Evolutionary conservation across 2,113 vertebrate genomes (phyloP).

Genomic region (Dascyllus trimaculatus): DNA sequence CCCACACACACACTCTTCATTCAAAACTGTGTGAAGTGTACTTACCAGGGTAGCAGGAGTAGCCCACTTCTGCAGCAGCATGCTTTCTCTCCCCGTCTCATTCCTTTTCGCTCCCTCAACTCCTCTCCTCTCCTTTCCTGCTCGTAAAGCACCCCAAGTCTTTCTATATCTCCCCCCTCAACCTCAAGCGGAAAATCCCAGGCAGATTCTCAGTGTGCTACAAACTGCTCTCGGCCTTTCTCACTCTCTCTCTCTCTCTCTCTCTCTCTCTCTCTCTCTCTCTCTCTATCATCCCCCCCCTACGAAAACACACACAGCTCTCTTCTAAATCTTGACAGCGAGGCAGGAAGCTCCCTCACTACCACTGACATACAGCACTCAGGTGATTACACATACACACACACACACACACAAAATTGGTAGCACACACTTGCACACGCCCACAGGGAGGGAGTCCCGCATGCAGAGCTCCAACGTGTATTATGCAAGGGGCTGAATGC

Average conservation of each 20-base stretch:
- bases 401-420: slow-evolving; percentile 47
- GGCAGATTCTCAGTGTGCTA: slow-evolving; percentile 59
- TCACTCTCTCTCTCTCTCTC: neutral
- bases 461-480: slow-evolving; percentile 79
- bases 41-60: slow-evolving; percentile 78
- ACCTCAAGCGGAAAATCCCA: slow-evolving; percentile 65
- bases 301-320: slow-evolving; percentile 34
- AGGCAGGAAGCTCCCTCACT: slow-evolving; percentile 77
- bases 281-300: neutral
- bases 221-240: slow-evolving; percentile 61
- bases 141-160: slow-evolving; percentile 62
- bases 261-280: too few relatives aligned
- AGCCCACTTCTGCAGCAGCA: slow-evolving; percentile 74
- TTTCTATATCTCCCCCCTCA: slow-evolving; percentile 44
- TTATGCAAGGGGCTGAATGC: slow-evolving; percentile 83
- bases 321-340: slow-evolving; percentile 64
- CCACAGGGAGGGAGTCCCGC: slow-evolving; percentile 83
- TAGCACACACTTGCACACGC: slow-evolving; percentile 72
- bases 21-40: slow-evolving; percentile 70
- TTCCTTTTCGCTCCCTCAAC: slow-evolving; percentile 54
- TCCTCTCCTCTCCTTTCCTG: slow-evolving; percentile 47
- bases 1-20: slow-evolving; percentile 51
- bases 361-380: slow-evolving; percentile 58
- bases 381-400: slow-evolving; percentile 65
- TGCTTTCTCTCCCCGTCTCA: slow-evolving; percentile 58